Evolutionary conservation across 2,113 vertebrate genomes (phyloP).

Genomic region (Neomonachus schauinslandi): DNA sequence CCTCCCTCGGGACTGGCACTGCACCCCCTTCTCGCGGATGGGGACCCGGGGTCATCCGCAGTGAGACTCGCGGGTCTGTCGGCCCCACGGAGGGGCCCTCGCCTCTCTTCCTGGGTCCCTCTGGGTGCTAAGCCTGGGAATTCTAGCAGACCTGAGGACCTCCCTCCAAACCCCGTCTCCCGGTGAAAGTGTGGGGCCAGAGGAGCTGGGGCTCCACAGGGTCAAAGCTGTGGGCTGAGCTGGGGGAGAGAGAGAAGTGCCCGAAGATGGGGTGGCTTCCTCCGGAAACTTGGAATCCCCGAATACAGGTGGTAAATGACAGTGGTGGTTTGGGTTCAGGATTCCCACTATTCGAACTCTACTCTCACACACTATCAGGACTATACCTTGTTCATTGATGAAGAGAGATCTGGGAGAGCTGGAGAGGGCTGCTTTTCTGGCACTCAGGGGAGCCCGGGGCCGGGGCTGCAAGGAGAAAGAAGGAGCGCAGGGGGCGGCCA

Average conservation of each 20-base stretch:
- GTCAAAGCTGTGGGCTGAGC: not conserved
- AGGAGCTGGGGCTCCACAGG: not conserved
- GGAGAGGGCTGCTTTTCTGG: too few relatives aligned
- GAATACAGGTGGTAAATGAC: accelerated
- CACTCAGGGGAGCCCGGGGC: not conserved
- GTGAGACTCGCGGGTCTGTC: accelerated
- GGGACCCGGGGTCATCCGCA: too few relatives aligned
- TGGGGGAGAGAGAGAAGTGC: not conserved
- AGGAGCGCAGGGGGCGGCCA: accelerated
- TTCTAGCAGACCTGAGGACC: not conserved
- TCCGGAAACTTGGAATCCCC: not conserved
- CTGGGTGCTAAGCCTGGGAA: not conserved
- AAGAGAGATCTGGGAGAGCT: not conserved
- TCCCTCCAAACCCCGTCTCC: not conserved
- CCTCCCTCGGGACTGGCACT: not conserved
- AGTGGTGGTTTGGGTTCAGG: not conserved
- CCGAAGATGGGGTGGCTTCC: too few relatives aligned
- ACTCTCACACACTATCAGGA: not conserved
- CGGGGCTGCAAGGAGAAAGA: not conserved
- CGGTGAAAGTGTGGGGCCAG: not conserved
- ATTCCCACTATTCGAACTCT: not conserved
- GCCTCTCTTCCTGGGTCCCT: accelerated
- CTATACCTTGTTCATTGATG: not conserved
- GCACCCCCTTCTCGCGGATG: not conserved
- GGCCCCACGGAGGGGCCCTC: accelerated